Conservation (phyloP, 2,113 vertebrate species). For the Pterocles gutturalis region DNA sequence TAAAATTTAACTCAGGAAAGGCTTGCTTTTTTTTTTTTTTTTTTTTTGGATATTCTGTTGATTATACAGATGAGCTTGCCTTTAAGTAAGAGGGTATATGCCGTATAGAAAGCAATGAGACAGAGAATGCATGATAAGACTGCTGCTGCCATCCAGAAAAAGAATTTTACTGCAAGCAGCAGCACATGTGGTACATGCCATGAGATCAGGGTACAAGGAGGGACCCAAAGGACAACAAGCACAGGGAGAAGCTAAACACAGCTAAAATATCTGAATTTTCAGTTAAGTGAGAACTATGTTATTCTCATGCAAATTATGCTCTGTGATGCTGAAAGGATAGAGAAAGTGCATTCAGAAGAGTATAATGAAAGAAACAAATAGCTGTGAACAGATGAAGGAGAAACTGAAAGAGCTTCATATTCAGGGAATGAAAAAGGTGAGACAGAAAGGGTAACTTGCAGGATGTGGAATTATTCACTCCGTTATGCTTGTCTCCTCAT, state of each 20-base stretch:
- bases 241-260: not conserved
- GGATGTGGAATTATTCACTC: slow-evolving; percentile 52
- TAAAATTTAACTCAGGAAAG: not conserved
- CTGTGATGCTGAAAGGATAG: slow-evolving; percentile 44
- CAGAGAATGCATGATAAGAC: not conserved
- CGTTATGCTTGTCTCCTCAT: slow-evolving; percentile 63
- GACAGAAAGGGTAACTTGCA: slow-evolving; percentile 44
- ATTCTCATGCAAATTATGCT: slow-evolving; percentile 64
- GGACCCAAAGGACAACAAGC: not conserved
- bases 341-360: slow-evolving; percentile 50
- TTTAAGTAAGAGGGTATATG: not conserved
- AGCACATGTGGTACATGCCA: not conserved
- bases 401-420: slow-evolving; percentile 44
- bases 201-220: not conserved
- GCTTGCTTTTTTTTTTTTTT: not conserved
- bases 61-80: not conserved
- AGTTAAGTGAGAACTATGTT: slow-evolving; percentile 7
- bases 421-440: slow-evolving; percentile 56
- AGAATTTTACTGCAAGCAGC: not conserved
- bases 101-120: not conserved
- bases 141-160: not conserved
- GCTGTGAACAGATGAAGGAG: slow-evolving; percentile 57
- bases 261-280: slow-evolving; percentile 48
- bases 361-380: slow-evolving; percentile 62
- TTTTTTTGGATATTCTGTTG: not conserved